phyloP scores from a whole-genome alignment of 2,888 invertebrate genomes.

The Caenorhabditis imperialis region DNA sequence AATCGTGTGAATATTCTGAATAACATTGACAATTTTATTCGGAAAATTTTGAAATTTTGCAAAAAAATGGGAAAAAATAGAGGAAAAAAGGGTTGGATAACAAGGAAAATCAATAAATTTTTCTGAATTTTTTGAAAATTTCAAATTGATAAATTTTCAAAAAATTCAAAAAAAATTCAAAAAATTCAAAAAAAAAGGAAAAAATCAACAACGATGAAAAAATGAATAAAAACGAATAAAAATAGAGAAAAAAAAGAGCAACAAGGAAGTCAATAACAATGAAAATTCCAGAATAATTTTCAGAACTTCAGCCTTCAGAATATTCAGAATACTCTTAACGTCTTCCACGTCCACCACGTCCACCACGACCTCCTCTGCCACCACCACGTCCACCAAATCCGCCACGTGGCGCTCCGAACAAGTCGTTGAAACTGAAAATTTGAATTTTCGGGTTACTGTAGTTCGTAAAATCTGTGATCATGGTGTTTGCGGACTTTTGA shows the following conservation, averaged over 20 bases:
- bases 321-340: slow-evolving; percentile 7
- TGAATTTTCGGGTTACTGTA: too few species aligned
- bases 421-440: slow-evolving; percentile 78
- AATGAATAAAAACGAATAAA: slow-evolving; percentile 5
- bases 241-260: slow-evolving; percentile 9
- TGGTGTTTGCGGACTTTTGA: not conserved
- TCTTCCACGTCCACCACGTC: slow-evolving; percentile 42
- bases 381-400: slow-evolving; percentile 49
- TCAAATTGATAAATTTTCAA: too few species aligned
- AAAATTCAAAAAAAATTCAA: too few species aligned
- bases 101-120: too few species aligned
- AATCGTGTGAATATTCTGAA: not conserved
- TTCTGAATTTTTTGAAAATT: slow-evolving; percentile 4
- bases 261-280: slow-evolving; percentile 12
- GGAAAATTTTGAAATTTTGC: not conserved
- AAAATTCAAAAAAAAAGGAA: too few species aligned
- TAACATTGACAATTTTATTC: not conserved
- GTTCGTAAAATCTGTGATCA: too few species aligned
- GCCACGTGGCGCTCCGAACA: slow-evolving; percentile 47
- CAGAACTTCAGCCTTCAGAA: not conserved
- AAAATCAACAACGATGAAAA: not conserved
- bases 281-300: not conserved
- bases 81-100: too few species aligned
- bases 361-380: slow-evolving; percentile 40
- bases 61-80: slow-evolving; percentile 2